These are phyloP conservation scores for Parnassius apollo DNA, from an alignment of 2,888 invertebrate species.

Conservation along the genomic window DNA sequence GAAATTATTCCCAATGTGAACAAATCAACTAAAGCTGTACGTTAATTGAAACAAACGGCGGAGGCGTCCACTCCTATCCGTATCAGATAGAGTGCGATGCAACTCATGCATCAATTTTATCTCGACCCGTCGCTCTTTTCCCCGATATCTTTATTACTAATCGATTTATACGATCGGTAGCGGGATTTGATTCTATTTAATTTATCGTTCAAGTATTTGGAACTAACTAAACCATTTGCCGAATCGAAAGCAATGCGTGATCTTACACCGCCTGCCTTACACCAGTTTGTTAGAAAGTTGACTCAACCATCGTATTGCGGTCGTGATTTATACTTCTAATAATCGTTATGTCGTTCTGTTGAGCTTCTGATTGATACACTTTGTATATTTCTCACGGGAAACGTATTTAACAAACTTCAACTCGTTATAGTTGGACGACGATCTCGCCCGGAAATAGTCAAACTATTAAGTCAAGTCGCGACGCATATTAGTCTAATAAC, in stretches of 20 bases:
- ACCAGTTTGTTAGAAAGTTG: constrained; percentile 41
- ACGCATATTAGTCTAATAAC: constrained; percentile 39
- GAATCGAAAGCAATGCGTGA: constrained; percentile 38
- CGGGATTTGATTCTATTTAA: constrained; percentile 41
- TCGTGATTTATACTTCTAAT: constrained; percentile 36
- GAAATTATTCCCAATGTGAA: neutral
- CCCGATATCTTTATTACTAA: constrained; percentile 49
- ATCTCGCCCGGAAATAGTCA: constrained; percentile 12
- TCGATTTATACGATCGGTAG: constrained; percentile 55
- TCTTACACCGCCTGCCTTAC: constrained; percentile 40
- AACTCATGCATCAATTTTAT: constrained; percentile 29
- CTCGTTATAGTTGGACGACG: constrained; percentile 1
- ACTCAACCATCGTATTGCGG: constrained; percentile 29
- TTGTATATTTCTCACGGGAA: constrained; percentile 9
- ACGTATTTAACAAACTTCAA: neutral
- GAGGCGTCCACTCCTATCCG: constrained; percentile 24
- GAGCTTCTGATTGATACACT: constrained; percentile 46
- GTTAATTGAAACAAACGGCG: constrained; percentile 28
- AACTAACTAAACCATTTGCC: constrained; percentile 40
- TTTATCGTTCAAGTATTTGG: constrained; percentile 40
- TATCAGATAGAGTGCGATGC: constrained; percentile 28
- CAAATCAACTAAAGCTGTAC: constrained; percentile 1
- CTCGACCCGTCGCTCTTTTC: constrained; percentile 25
- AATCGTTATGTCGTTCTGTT: constrained; percentile 39
- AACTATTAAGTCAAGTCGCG: constrained; percentile 11